Percentiles rank a stretch among this genome's conserved stretches.
These are phyloP conservation scores for Lophius americanus DNA, from an alignment of 2,797 vertebrate genomes.

Conservation along the genomic window DNA sequence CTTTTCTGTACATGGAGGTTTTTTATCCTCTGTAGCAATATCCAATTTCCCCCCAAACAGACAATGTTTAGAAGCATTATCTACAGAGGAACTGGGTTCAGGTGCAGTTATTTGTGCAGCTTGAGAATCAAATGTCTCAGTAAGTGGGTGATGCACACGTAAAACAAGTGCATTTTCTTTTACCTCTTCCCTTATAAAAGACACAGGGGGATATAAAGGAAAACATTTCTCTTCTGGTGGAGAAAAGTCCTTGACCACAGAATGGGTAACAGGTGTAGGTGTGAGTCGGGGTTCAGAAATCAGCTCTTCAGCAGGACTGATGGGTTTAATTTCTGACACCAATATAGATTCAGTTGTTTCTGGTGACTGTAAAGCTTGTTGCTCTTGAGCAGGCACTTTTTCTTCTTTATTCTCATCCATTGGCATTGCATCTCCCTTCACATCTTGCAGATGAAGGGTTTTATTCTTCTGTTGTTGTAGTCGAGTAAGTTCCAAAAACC, in stretches of 20 bases:
- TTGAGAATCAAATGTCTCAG: constrained; percentile 54
- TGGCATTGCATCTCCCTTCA: constrained; percentile 63
- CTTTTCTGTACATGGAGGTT: constrained; percentile 67
- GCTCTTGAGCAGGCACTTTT: constrained; percentile 82
- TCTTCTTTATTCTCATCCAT: constrained; percentile 61
- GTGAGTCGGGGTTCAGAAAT: constrained; percentile 49
- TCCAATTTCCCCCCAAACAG: constrained; percentile 69
- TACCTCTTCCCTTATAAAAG: constrained; percentile 54
- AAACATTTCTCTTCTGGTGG: constrained; percentile 62
- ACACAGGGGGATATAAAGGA: constrained; percentile 4
- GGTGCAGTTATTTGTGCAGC: constrained; percentile 56
- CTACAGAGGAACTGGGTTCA: constrained; percentile 60
- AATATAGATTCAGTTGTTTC: constrained; percentile 77
- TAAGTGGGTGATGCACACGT: constrained; percentile 23
- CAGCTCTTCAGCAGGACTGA: constrained; percentile 72
- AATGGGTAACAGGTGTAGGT: constrained; percentile 28
- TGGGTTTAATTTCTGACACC: constrained; percentile 81
- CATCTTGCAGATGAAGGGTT: constrained; percentile 86
- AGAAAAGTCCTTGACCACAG: constrained; percentile 60
- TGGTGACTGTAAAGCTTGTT: constrained; percentile 62
- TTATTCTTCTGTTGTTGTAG: constrained; percentile 95
- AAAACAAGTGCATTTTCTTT: constrained; percentile 61
- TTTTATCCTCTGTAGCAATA: constrained; percentile 59
- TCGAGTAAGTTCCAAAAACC: constrained; percentile 89
- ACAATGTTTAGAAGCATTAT: constrained; percentile 39